A percentile compares a stretch with the other conserved stretches of the same genome.
Evolutionary conservation across 2,888 invertebrate genomes (phyloP).

Genomic region (Camptogramma bilineatum): DNA sequence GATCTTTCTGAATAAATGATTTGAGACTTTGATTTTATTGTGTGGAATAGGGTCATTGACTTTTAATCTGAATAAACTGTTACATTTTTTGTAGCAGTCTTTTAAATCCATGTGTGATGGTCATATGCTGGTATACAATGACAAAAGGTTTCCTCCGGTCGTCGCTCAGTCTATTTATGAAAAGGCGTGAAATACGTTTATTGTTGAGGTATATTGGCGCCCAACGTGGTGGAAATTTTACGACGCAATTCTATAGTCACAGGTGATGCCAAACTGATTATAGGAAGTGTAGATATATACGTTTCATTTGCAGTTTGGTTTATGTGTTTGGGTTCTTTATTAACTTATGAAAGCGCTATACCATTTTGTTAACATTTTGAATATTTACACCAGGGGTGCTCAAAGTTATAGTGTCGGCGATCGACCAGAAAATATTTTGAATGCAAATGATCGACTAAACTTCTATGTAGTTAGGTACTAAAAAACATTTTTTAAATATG

Average conservation of each 20-base stretch:
- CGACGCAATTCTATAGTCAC: constrained; percentile 22
- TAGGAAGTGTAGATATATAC: constrained; percentile 11
- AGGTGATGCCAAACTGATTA: constrained; percentile 30
- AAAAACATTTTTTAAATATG: too few relatives aligned
- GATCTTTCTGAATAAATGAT: too few relatives aligned
- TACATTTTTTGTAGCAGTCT: too few relatives aligned
- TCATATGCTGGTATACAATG: not conserved
- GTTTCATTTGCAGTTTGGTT: constrained; percentile 8
- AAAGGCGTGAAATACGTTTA: constrained; percentile 26
- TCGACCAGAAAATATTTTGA: too few relatives aligned
- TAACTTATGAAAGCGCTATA: constrained; percentile 3
- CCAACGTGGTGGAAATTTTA: constrained; percentile 27
- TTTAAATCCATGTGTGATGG: too few relatives aligned
- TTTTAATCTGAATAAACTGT: too few relatives aligned
- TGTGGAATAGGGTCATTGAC: too few relatives aligned
- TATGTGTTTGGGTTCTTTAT: constrained; percentile 3
- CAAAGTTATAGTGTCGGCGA: too few relatives aligned
- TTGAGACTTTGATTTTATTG: too few relatives aligned
- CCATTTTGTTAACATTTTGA: not conserved
- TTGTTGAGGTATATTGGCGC: constrained; percentile 23
- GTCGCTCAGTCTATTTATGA: constrained; percentile 12
- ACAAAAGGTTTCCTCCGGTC: not conserved
- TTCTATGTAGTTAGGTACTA: too few relatives aligned
- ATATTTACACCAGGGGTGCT: too few relatives aligned
- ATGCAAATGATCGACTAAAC: too few relatives aligned